Evolutionary conservation across 2,797 vertebrate genomes (phyloP).

Genomic region (Gadopsis bispinosus): DNA sequence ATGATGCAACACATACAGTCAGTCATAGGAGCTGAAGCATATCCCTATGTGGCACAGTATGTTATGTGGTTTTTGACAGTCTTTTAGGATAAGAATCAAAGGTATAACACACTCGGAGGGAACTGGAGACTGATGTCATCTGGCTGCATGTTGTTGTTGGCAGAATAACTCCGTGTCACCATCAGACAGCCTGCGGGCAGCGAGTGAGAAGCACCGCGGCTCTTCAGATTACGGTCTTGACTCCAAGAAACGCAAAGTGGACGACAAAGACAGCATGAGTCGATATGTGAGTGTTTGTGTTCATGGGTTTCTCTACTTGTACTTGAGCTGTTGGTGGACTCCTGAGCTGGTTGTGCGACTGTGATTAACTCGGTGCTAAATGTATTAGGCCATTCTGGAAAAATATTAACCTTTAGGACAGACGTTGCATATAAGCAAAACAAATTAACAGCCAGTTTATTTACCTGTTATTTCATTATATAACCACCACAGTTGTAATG

Average conservation of each 20-base stretch:
- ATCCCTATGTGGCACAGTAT: not conserved
- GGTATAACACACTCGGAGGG: not conserved
- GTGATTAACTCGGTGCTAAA: not conserved
- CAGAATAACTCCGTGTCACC: slow-evolving; percentile 97
- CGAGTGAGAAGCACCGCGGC: slow-evolving; percentile 93
- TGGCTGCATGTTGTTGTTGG: slow-evolving; percentile 55
- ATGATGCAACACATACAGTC: not conserved
- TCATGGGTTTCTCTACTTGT: not conserved
- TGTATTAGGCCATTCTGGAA: not conserved
- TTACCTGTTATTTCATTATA: not conserved
- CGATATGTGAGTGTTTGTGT: slow-evolving; percentile 90
- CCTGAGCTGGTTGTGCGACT: not conserved
- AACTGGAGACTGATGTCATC: slow-evolving; percentile 45
- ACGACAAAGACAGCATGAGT: slow-evolving; percentile 95
- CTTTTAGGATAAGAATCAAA: not conserved
- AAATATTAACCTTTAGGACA: not conserved
- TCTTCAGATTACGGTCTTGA: slow-evolving; percentile 93
- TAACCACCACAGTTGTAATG: not conserved
- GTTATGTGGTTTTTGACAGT: not conserved
- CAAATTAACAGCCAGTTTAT: not conserved
- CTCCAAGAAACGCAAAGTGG: slow-evolving; percentile 95
- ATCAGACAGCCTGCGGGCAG: slow-evolving; percentile 91
- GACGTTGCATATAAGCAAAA: not conserved
- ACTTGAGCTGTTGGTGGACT: not conserved
- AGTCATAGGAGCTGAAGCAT: not conserved